These are phyloP conservation scores for Laspeyria flexula DNA, from an alignment of 2,888 invertebrate genomes.

Conservation along the genomic window DNA sequence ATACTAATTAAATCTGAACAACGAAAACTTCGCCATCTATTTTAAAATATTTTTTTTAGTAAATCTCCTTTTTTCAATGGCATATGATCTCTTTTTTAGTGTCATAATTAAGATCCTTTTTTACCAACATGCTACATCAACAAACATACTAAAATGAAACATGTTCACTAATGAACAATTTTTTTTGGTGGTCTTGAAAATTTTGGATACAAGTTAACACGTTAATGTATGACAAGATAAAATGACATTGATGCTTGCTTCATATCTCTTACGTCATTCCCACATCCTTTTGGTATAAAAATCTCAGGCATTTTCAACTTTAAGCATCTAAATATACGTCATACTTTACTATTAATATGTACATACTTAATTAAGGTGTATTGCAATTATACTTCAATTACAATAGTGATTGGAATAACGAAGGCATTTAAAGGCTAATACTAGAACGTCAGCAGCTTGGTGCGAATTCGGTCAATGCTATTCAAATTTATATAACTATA, in stretches of 20 bases:
- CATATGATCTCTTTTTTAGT: too few species aligned
- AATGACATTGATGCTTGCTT: conserved; percentile 35
- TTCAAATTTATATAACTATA: conserved; percentile 34
- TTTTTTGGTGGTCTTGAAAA: background rate
- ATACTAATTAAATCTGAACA: too few species aligned
- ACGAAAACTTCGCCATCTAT: too few species aligned
- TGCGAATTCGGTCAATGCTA: conserved; percentile 48
- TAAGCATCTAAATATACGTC: background rate
- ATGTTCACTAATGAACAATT: too few species aligned
- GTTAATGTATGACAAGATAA: conserved; percentile 3
- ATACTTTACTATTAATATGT: conserved; percentile 1
- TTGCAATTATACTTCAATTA: conserved; percentile 38
- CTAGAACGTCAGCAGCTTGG: conserved; percentile 25
- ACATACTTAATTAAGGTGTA: conserved; percentile 27
- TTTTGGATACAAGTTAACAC: background rate
- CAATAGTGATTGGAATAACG: conserved; percentile 41
- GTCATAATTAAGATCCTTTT: too few species aligned
- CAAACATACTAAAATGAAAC: too few species aligned
- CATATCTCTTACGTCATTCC: conserved; percentile 42
- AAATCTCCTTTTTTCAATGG: too few species aligned
- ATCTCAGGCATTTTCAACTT: background rate
- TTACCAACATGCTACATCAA: too few species aligned
- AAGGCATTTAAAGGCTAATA: conserved; percentile 38
- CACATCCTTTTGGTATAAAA: conserved; percentile 26
- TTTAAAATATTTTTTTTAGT: too few species aligned